These are phyloP conservation scores for Protophormia terraenovae DNA, from an alignment of 2,888 invertebrate species.

Conservation along the genomic window DNA sequence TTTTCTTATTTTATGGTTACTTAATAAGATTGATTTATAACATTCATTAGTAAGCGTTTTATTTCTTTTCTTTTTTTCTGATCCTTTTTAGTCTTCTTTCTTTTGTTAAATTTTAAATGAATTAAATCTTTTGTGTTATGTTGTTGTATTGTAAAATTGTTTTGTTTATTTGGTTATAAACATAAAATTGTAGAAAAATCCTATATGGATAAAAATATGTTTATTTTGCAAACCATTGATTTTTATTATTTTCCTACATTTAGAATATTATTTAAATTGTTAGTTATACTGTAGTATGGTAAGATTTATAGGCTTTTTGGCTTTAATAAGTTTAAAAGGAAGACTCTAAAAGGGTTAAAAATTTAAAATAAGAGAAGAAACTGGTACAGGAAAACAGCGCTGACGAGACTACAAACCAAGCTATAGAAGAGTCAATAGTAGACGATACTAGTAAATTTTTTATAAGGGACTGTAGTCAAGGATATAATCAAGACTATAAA, in stretches of 20 bases:
- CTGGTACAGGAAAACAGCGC: too few species aligned
- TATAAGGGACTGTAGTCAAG: too few species aligned
- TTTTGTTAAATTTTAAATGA: slow-evolving; percentile 27
- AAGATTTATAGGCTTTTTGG: neutral
- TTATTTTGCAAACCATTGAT: neutral
- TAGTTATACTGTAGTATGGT: too few species aligned
- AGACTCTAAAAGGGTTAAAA: neutral
- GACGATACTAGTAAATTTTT: too few species aligned
- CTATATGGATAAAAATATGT: neutral
- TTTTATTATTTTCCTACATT: slow-evolving; percentile 15
- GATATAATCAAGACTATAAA: too few species aligned
- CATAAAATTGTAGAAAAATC: neutral
- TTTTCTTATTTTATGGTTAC: slow-evolving; percentile 50
- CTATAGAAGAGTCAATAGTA: too few species aligned
- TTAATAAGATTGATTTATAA: slow-evolving; percentile 65
- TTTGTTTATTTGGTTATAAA: neutral
- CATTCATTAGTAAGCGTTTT: slow-evolving; percentile 51
- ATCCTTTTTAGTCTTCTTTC: neutral
- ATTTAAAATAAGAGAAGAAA: neutral
- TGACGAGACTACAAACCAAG: too few species aligned
- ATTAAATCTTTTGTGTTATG: neutral
- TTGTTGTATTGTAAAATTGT: neutral
- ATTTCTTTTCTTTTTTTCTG: neutral
- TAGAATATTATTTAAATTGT: slow-evolving; percentile 19
- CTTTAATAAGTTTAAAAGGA: neutral